These are phyloP conservation scores for Sphenopsis melanotis DNA, from an alignment of 2,797 vertebrate genomes.

Conservation along the genomic window DNA sequence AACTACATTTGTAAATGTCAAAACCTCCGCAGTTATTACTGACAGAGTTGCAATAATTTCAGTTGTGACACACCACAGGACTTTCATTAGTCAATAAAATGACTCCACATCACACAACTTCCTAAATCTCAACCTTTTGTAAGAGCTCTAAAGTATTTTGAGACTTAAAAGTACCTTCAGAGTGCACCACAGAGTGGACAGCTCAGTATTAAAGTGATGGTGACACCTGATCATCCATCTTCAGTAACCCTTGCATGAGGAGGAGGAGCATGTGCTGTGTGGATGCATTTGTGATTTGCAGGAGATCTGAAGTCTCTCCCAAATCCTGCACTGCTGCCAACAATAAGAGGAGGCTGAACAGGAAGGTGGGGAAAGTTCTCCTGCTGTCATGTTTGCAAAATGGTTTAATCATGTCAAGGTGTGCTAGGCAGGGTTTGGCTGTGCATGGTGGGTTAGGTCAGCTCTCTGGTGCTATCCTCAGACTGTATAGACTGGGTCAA, in stretches of 20 bases:
- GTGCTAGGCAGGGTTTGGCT: not conserved
- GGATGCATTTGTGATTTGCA: not conserved
- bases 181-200: not conserved
- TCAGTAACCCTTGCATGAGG: fast-evolving
- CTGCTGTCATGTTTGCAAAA: not conserved
- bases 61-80: not conserved
- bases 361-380: not conserved
- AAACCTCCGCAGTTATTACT: not conserved
- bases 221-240: not conserved
- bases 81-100: not conserved
- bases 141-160: not conserved
- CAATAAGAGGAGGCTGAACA: not conserved
- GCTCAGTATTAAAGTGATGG: not conserved
- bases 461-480: not conserved
- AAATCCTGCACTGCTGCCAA: not conserved
- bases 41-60: not conserved
- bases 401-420: not conserved
- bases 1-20: not conserved
- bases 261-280: not conserved
- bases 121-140: not conserved
- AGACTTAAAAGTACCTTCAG: not conserved
- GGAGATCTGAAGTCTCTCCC: not conserved
- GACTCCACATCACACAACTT: not conserved
- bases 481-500: not conserved
- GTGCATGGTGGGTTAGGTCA: fast-evolving